Evolutionary conservation across 2,888 invertebrate species (phyloP), one percentile per base, ranked within the genome.

Genomic region (Gymnoscelis rufifasciata): DNA sequence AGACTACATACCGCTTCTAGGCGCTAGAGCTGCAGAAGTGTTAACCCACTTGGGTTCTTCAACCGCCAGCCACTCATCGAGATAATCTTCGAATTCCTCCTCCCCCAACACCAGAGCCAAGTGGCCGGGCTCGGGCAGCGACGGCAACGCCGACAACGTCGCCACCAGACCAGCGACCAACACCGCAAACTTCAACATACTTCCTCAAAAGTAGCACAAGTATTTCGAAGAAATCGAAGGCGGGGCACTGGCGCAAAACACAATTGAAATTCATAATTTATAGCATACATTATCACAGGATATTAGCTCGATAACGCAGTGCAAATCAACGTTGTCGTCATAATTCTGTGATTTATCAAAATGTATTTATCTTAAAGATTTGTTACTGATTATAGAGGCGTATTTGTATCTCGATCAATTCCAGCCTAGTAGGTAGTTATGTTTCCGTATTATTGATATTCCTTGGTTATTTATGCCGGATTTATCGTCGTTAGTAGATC

Each of bases 61-160:
- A 10, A 60, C 47, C 31, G 60, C 77, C 7, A 88, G 68, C 83
- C 83, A 88, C 4, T 57, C 54, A 38, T 88, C 88, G 5, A 87
- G 69, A 43, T 88, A 87, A 46, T 87, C 86, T 53, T 89, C 88
- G 47, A 86, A 88, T 7, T 83, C 80, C 1, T 89, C 84, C 66
- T 88, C 88, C 38, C 67, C 70, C 19, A 87, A 70, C 26, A 77
- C 52, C 36, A 78, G 58, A 1, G 80, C 83, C 13, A 88, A 56
- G 6, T 82, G 63, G 2, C 74, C 71, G 0, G 87, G 88, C 43
- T 82, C 78, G 1, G 79, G 77, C 38, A 78, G 45, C 1, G 65
- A 47, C 12, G 71, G 70, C 27, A 67, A 33, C 31, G 35, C 68
- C 41, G 60, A 58, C 12, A 58, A 60, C 1, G 59, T 68, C 49